phyloP scores from a whole-genome alignment of 2,797 vertebrate genomes.

The Gymnocypris eckloni region DNA sequence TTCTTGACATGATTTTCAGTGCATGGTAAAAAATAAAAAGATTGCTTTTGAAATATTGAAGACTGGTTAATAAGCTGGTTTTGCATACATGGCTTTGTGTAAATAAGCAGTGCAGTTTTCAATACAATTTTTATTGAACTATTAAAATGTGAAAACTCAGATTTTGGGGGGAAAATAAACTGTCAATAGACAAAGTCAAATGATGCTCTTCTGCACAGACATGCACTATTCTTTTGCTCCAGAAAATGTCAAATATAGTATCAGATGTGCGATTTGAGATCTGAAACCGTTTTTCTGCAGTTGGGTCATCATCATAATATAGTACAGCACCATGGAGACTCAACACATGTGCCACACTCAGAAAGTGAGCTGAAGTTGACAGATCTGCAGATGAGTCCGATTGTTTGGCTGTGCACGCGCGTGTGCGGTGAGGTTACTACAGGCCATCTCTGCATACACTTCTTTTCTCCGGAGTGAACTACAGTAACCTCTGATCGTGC shows the following conservation, averaged over 20 bases:
- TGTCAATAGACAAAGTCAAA: neutral
- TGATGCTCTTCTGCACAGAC: neutral
- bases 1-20: neutral
- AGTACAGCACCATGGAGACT: conserved; percentile 14
- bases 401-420: conserved; percentile 29
- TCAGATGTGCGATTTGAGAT: neutral
- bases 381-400: conserved; percentile 44
- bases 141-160: neutral
- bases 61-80: neutral
- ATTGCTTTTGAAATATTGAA: neutral
- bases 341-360: neutral
- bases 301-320: conserved; percentile 19
- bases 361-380: conserved; percentile 3
- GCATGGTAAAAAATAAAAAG: neutral
- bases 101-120: neutral
- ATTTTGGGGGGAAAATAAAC: neutral
- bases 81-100: neutral
- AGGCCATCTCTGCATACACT: conserved; percentile 38
- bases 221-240: neutral
- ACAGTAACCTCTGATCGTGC: conserved; percentile 50
- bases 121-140: neutral
- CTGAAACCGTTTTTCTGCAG: neutral
- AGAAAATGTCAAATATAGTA: neutral
- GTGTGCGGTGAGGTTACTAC: conserved; percentile 46
- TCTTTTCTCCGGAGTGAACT: conserved; percentile 43